Evolutionary conservation across 2,888 invertebrate species (phyloP), one percentile per base, ranked within the genome.

Genomic region (Pandemis corylana): DNA sequence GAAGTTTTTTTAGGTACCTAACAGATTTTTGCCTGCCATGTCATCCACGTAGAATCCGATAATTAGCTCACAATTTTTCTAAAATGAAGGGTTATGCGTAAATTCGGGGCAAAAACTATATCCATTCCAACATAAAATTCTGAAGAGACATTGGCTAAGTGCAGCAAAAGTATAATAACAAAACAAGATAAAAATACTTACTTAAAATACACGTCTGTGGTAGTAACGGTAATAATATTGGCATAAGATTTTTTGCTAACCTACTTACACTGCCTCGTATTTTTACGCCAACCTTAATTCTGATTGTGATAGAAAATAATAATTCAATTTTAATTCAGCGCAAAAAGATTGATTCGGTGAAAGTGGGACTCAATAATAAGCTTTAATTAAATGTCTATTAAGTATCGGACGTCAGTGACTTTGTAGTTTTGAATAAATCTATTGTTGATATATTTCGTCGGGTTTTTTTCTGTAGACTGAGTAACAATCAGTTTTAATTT

Each of bases 371-470:
- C n/a, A 68, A 75, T 76, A 76, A 76, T 68, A 66, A 76, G 71
- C 63, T 49, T 71, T 75, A 76, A 76, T 76, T 70, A 75, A 76
- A 76, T 65, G 64, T 63, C 68, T 44, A 59, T 71, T 56, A 75
- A 72, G 10, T 67, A 56, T 64, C 63, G 4, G 61, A 59, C 67
- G n/a, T 13, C 61, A 13, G 70, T 75, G 75, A 75, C 70, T 70
- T 59, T 13, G 70, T 51, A 44, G 20, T 74, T 74, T 70, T 70
- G 44, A 65, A 70, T 70, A 13, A 75, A 76, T 76, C 77, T 76
- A 76, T 79, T 80, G 79, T 77, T 71, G 67, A 77, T 73, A 80
- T 65, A 46, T 68, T 67, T 68, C 59, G 62, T 53, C 62, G 63
- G 0, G 15, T 65, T 73, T 68, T 68, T 68, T 61, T 44, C n/a